Base-by-base conservation (phyloP, 64 coral and sea anemone genomes). In the Trachythela sp. region DNA sequence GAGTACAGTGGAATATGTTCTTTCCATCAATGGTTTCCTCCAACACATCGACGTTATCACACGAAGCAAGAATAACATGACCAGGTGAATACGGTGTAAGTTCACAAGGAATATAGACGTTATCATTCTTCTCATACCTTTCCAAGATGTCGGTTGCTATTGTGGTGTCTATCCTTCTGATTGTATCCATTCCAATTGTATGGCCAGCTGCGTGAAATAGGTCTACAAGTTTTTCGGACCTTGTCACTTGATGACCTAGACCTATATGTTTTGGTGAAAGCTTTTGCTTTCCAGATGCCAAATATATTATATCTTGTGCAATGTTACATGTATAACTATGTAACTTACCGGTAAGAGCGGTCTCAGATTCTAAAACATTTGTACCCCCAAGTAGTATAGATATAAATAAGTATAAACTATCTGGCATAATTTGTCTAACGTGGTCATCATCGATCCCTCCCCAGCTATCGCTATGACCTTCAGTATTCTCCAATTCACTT, bases 221-320 rank as follows among this genome's bases (percentile, higher is more conserved):
- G 11, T 72, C 68, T 10, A 72, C 68, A 30, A 72, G 32, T 72
- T 72, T 0, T 9, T 72, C 68, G 0, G 68, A 72, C 26, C 68
- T 72, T 22, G 68, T 72, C 27, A 26, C 68, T 72, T 72, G 68
- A 35, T 72, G 68, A 0, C 68, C 68, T 1, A 72, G 68, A 72
- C 68, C 68, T 30, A 72, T 72, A 72, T 72, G 68, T 72, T 72
- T 72, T 26, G 68, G 68, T 11, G 68, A 24, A 72, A 72, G 68
- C 27, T 72, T 72, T 30, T 72, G 17, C n/a, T 35, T 35, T 72
- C 32, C 32, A 1, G 68, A 72, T 30, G 7, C 68, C 27, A 35
- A 22, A 70, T 70, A 70, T n/a, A n/a, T n/a, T n/a, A n/a, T n/a
- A n/a, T n/a, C n/a, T n/a, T n/a, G n/a, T n/a, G n/a, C n/a, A n/a